A percentile compares a stretch with the other conserved stretches of the same genome.
phyloP scores from a whole-genome alignment of 2,797 vertebrate genomes.

The Simalia tracyae region DNA sequence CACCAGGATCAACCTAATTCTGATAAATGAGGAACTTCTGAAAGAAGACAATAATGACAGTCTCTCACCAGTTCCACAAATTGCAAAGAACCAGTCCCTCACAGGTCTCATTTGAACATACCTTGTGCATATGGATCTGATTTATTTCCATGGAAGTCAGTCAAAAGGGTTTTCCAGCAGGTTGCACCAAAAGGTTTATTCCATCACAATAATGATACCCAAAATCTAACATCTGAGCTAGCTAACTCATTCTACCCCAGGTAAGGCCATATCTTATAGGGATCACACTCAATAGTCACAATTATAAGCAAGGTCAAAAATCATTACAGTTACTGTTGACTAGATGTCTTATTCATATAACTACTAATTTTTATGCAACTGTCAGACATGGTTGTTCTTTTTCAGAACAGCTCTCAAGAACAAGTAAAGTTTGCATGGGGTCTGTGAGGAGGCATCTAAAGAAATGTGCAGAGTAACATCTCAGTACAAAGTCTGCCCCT shows the following conservation, averaged over 20 bases:
- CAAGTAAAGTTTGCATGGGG: neutral
- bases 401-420: neutral
- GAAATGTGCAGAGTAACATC: neutral
- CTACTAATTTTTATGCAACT: neutral
- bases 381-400: neutral
- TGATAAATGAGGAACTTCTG: neutral
- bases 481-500: neutral
- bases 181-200: neutral
- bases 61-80: neutral
- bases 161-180: neutral
- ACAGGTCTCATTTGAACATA: neutral
- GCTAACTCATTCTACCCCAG: neutral
- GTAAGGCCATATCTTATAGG: neutral
- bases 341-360: neutral
- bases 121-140: neutral
- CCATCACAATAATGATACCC: neutral
- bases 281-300: neutral
- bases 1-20: neutral
- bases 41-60: neutral
- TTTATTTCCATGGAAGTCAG: neutral
- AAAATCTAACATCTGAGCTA: neutral
- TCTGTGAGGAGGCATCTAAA: neutral
- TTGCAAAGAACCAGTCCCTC: neutral
- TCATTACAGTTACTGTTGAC: neutral
- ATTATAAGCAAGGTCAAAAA: neutral